Base-by-base conservation (phyloP, 2,113 vertebrate genomes). In the Sander lucioperca region DNA sequence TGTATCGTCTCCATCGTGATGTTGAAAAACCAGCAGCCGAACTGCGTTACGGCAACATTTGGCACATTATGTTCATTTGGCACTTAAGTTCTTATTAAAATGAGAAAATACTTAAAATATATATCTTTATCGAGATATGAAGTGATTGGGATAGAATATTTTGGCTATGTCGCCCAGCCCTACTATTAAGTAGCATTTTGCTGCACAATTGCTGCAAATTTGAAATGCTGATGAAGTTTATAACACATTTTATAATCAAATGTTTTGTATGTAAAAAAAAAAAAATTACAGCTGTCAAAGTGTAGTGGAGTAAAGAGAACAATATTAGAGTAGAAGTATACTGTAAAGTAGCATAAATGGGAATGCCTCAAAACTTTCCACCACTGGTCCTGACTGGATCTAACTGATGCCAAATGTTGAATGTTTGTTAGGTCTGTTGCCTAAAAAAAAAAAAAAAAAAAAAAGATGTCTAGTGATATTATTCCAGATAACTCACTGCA, bases 381-480 rank as follows among this genome's bases (percentile, higher is more conserved):
- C 27, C 9, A 1, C 36, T 27, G 68, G 19, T 33, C 6, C 10
- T 18, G 21, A 36, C 18, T 36, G 73, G n/a, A 11, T 54, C 15
- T 39, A 19, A 25, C 27, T 43, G 59, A 25, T 18, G 1, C 27
- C 13, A 36, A 19, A 64, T 65, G 59, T 18, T 75, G 10, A 9
- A 13, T 27, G 36, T 19, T 63, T 53, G 25, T 19, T 10, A 27
- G 5, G 25, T 27, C 9, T 27, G 48, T 58, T 62, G 58, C 3
- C 11, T 66, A 50, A 18, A 50, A 9, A 27, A 27, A 27, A 27
- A 27, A 27, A 25, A 25, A 25, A 25, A 47, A 73, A n/a, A n/a
- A n/a, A n/a, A n/a, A n/a, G 0, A 3, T 6, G 18, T 30, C 16
- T 2, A 45, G 15, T 8, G 53, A n/a, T n/a, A n/a, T n/a, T n/a